Conservation (phyloP, 1,140 invertebrate species). For the Magallana angulata region DNA sequence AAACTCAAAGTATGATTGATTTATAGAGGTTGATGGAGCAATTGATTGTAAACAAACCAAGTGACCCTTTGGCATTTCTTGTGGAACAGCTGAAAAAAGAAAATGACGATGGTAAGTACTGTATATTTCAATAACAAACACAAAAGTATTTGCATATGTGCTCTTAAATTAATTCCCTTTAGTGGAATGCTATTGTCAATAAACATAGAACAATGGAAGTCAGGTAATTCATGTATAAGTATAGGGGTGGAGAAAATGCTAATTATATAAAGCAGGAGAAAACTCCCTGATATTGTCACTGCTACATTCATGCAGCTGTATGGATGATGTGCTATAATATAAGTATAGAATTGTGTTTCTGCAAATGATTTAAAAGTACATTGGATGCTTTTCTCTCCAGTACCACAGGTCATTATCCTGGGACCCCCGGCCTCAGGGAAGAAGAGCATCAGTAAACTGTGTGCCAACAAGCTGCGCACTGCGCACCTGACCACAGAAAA, state of each 20-base stretch:
- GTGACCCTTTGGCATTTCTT: constrained; percentile 76
- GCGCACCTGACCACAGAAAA: constrained; percentile 74
- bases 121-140: not conserved
- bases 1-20: not conserved
- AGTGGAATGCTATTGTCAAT: too few relatives aligned
- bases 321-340: too few relatives aligned
- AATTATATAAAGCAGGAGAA: too few relatives aligned
- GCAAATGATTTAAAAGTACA: too few relatives aligned
- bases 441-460: constrained; percentile 76
- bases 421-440: constrained; percentile 79
- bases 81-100: constrained; percentile 77
- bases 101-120: constrained; percentile 75
- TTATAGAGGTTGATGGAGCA: constrained; percentile 76
- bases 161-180: not conserved
- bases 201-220: too few relatives aligned
- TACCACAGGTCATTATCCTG: constrained; percentile 77
- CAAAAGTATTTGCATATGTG: not conserved
- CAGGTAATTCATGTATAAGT: too few relatives aligned
- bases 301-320: too few relatives aligned
- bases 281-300: too few relatives aligned
- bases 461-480: constrained; percentile 72
- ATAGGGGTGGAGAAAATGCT: too few relatives aligned
- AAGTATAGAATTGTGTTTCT: too few relatives aligned
- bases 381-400: constrained; percentile 53
- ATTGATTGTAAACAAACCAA: constrained; percentile 76